Base-by-base conservation (phyloP, 2,797 vertebrate species). In the Tapirus indicus region DNA sequence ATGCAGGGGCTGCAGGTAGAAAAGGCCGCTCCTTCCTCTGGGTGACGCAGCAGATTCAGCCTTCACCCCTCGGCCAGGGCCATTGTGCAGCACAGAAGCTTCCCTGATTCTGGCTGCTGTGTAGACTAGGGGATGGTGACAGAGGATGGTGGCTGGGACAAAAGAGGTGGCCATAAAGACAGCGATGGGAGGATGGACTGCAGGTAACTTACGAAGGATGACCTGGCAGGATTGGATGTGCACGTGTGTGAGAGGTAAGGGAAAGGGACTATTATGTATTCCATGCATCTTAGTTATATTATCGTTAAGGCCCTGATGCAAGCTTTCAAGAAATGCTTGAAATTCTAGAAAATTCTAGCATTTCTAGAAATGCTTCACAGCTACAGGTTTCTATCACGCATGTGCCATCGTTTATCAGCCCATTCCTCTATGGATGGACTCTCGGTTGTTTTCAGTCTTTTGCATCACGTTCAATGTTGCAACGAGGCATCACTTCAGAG, bases 401-500 rank as follows among this genome's bases (percentile, higher is more conserved):
- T 12, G 14, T 20, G 12, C 29, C 35, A n/a, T 5, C 6, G 11
- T 60, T 64, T 6, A 12, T 2, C 64, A 54, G 10, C 13, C 11
- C 29, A 12, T 18, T 35, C 29, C 52, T 23, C 38, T 35, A 0
- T 0, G 2, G 10, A 49, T 16, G 47, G 60, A 44, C 35, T 68
- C 47, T 5, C 27, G n/a, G 35, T 6, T 49, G 49, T 7, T 49
- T 89, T 5, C 20, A 7, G 16, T 38, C 49, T 82, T 91, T 9
- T 47, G 69, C 2, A n/a, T 27, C 6, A 1, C 20, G 0, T 4
- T 11, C 2, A 12, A 7, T 12, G 44, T 21, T 21, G 32, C 7
- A 17, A 21, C 20, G n/a, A 84, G 29, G 14, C 62, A 85, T 54
- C n/a, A 18, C 35, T 74, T 92, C 35, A 25, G 8, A 29, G 44